Evolutionary conservation across 2,888 invertebrate genomes (phyloP).

Genomic region (Drosophila paramelanica): DNA sequence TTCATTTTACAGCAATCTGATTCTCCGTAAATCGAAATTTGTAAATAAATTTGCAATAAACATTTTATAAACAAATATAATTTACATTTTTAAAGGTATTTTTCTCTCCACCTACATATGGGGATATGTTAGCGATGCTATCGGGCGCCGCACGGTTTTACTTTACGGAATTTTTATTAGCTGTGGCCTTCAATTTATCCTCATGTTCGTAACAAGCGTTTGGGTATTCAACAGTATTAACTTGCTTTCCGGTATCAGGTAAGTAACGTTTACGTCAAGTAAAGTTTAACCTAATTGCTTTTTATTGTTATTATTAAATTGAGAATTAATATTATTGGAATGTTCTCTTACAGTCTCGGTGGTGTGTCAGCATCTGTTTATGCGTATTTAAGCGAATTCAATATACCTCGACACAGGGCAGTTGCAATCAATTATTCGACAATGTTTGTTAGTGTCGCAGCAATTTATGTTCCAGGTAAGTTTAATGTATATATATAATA

Average conservation of each 20-base stretch:
- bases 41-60: no score
- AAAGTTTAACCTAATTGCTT: no score
- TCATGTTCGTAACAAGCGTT: conserved; percentile 80
- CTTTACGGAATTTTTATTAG: conserved; percentile 68
- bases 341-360: conserved; percentile 63
- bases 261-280: conserved; percentile 20
- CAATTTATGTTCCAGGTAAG: conserved; percentile 81
- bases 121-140: conserved; percentile 78
- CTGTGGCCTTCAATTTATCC: conserved; percentile 67
- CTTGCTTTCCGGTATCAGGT: conserved; percentile 77
- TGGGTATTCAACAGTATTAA: conserved; percentile 80
- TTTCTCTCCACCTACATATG: conserved; percentile 82
- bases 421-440: conserved; percentile 82
- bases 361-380: conserved; percentile 76
- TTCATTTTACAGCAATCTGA: neutral
- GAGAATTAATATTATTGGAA: neutral
- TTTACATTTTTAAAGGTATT: conserved; percentile 56
- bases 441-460: conserved; percentile 81
- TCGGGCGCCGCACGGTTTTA: conserved; percentile 75
- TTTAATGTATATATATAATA: no score
- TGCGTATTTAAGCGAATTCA: conserved; percentile 80
- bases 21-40: neutral
- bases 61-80: neutral
- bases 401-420: conserved; percentile 77
- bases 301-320: no score